phyloP scores from a whole-genome alignment of 2,888 invertebrate genomes.

The Spatulosminthurus flaviceps region DNA sequence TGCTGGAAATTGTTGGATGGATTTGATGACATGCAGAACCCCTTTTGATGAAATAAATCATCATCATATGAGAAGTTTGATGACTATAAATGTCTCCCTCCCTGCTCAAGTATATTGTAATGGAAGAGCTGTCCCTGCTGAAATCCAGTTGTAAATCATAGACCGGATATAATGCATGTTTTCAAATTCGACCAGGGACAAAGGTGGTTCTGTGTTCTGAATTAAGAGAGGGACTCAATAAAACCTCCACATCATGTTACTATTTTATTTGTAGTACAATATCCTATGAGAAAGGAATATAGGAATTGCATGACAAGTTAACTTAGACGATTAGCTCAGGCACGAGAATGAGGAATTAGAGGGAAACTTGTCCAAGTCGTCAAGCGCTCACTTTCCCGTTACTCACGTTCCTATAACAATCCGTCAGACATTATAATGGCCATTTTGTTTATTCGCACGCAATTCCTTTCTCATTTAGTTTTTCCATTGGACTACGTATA shows the following conservation, averaged over 20 bases:
- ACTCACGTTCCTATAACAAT: slow-evolving; percentile 1
- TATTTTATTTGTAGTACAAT: too few relatives aligned
- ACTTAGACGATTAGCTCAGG: slow-evolving; percentile 40
- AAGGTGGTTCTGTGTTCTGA: too few relatives aligned
- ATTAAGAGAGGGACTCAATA: too few relatives aligned
- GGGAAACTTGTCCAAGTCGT: slow-evolving; percentile 45
- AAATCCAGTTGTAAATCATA: background rate
- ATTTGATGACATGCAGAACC: too few relatives aligned
- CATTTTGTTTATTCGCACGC: slow-evolving; percentile 39
- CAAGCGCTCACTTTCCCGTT: slow-evolving; percentile 45
- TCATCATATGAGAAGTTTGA: too few relatives aligned
- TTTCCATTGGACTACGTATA: too few relatives aligned
- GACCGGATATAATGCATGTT: background rate
- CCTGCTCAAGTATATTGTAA: background rate
- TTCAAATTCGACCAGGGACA: too few relatives aligned
- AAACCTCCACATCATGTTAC: too few relatives aligned
- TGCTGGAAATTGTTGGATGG: too few relatives aligned
- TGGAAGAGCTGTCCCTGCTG: background rate
- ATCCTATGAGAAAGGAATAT: background rate
- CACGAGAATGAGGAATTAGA: slow-evolving; percentile 35
- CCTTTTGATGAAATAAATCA: too few relatives aligned
- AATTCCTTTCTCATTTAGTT: slow-evolving; percentile 18
- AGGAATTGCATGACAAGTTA: slow-evolving; percentile 21
- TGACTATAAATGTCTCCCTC: too few relatives aligned
- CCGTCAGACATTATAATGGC: slow-evolving; percentile 16